These are phyloP conservation scores for Ophion slaviceki DNA, from an alignment of 2,888 invertebrate genomes.

Conservation along the genomic window DNA sequence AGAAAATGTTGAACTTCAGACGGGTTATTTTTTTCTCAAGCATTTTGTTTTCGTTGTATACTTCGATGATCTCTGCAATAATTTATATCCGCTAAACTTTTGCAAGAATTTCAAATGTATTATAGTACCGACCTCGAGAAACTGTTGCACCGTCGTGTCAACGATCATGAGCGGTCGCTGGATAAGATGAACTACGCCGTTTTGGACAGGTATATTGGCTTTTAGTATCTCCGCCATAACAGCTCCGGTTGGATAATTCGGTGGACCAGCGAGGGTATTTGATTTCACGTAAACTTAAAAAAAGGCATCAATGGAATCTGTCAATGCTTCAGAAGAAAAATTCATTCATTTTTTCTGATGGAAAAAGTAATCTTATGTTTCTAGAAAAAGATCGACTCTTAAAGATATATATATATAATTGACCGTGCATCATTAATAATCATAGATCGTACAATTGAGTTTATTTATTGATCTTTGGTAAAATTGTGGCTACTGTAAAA, in stretches of 20 bases:
- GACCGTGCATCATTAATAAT: too few species aligned
- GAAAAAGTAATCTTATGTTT: too few species aligned
- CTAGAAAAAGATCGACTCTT: too few species aligned
- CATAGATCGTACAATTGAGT: too few species aligned
- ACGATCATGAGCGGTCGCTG: conserved; percentile 96
- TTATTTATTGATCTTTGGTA: too few species aligned
- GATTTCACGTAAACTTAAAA: conserved; percentile 92
- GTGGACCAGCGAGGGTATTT: conserved; percentile 91
- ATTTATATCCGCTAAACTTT: neutral
- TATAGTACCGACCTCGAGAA: conserved; percentile 90
- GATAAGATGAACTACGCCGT: conserved; percentile 96
- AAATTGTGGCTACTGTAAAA: too few species aligned
- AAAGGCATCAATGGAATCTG: neutral
- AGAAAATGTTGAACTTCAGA: too few species aligned
- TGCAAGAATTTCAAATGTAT: neutral
- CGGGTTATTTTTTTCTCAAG: neutral
- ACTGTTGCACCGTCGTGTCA: conserved; percentile 93
- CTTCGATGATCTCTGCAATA: neutral
- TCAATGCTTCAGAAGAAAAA: neutral
- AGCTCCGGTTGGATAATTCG: conserved; percentile 91
- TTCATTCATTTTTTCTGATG: neutral
- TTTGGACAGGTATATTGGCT: conserved; percentile 95
- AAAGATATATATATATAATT: too few species aligned
- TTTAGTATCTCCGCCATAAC: conserved; percentile 94
- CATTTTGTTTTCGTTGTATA: neutral